Conservation (phyloP, 2,113 vertebrate species). For the Ptychochromis oligacanthus region DNA sequence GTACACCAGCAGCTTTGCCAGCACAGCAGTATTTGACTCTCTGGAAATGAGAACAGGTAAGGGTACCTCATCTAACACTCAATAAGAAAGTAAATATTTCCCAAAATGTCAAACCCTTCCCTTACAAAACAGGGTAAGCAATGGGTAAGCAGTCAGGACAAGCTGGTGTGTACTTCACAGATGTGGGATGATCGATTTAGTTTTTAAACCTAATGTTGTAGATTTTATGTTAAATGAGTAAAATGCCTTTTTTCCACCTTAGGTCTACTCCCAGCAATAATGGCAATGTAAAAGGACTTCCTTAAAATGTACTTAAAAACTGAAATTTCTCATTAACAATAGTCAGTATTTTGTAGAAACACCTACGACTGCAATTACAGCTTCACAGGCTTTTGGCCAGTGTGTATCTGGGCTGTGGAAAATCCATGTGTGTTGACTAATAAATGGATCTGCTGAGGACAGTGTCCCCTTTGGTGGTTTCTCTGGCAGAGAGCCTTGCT, state of each 20-base stretch:
- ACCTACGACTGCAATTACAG: not conserved
- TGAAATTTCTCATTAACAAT: not conserved
- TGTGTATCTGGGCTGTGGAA: not conserved
- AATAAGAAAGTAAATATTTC: not conserved
- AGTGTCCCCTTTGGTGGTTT: constrained; percentile 24
- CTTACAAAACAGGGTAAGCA: not conserved
- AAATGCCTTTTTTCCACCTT: not conserved
- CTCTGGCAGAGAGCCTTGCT: constrained; percentile 24
- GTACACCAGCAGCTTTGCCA: not conserved
- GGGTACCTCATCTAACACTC: not conserved
- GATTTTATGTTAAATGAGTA: not conserved
- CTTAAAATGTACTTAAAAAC: not conserved
- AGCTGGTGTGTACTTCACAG: not conserved
- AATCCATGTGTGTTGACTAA: constrained; percentile 19
- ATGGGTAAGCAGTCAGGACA: not conserved
- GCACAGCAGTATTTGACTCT: not conserved
- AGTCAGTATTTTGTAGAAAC: not conserved
- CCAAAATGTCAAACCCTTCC: not conserved
- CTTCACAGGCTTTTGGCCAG: not conserved
- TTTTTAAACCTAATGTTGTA: not conserved
- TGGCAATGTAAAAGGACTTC: not conserved
- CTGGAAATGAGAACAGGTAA: not conserved
- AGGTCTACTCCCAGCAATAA: not conserved
- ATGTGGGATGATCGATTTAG: not conserved
- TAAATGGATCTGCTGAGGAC: constrained; percentile 28